Evolutionary conservation across 1,140 invertebrate genomes (phyloP), one percentile per base, ranked within the genome.

Genomic region (Halesus radiatus): DNA sequence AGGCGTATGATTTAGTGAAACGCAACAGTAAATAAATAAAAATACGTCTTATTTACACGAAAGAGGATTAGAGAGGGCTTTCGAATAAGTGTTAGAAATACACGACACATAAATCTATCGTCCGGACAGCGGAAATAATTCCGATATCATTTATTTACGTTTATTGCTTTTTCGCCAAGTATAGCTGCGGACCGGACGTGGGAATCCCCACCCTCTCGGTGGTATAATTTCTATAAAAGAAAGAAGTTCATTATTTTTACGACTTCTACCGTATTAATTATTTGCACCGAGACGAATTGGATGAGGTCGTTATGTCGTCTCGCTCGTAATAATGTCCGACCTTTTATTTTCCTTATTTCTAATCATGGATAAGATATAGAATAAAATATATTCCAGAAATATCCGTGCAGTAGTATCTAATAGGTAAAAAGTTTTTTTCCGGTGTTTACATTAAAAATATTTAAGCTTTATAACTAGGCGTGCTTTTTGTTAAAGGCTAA

Each of bases 71-170:
- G 50, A 72, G 10, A 72, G 45, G 53, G 37, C 37, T 72, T 50
- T 22, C 53, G 26, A 22, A 37, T 50, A 29, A 20, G 22, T 22
- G n/a, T 16, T 50, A n/a, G 52, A 73, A 76, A 76, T 62, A 76
- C 58, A 79, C 29, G 7, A 29, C 60, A 37, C 52, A 80, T 83
- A 83, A 83, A 83, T 83, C 81, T 78, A 58, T 72, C 32, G 52
- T 26, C 15, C 16, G 81, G 81, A 80, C 81, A 78, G 81, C 81
- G 81, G 75, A 83, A 80, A 83, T 83, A 83, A 83, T 83, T 83
- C 79, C 68, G 58, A 58, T 73, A 83, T 83, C 79, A 83, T 83
- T 83, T 83, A 83, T 83, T 83, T 80, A 83, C 81, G 81, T 83
- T 83, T 83, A 83, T 83, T 83, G 81, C 81, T 82, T 77, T 82